phyloP scores from a whole-genome alignment of 2,888 invertebrate species.

The Mythimna vitellina region DNA sequence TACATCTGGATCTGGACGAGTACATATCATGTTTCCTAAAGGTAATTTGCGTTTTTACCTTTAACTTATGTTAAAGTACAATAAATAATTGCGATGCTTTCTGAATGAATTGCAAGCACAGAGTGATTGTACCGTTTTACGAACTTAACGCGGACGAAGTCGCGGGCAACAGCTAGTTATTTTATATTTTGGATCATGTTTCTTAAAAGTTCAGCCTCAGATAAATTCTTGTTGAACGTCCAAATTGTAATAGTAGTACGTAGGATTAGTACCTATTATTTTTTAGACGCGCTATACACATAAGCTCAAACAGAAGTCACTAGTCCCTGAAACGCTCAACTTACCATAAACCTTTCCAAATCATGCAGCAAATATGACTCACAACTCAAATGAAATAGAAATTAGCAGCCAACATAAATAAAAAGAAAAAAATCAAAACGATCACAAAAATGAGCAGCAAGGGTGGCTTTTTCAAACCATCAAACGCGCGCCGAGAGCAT shows the following conservation, averaged over 20 bases:
- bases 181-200: too few species aligned
- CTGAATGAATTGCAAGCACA: too few species aligned
- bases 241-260: not conserved
- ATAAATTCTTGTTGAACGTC: not conserved
- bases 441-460: constrained; percentile 85
- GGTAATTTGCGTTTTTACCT: too few species aligned
- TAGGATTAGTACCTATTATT: not conserved
- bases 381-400: constrained; percentile 45
- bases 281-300: too few species aligned
- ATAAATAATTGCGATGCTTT: too few species aligned
- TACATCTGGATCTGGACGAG: too few species aligned
- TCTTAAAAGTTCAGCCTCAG: not conserved
- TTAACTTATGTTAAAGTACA: too few species aligned
- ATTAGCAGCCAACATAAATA: constrained; percentile 69
- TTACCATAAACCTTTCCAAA: not conserved
- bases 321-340: not conserved
- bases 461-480: constrained; percentile 78
- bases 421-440: constrained; percentile 71
- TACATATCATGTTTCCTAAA: too few species aligned
- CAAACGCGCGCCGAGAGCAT: constrained; percentile 77
- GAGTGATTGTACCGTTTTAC: too few species aligned
- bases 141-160: too few species aligned
- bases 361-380: constrained; percentile 20
- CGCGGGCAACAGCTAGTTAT: too few species aligned
- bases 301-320: not conserved